Evolutionary conservation across 1,140 invertebrate genomes (phyloP).

Genomic region (Cherax destructor): DNA sequence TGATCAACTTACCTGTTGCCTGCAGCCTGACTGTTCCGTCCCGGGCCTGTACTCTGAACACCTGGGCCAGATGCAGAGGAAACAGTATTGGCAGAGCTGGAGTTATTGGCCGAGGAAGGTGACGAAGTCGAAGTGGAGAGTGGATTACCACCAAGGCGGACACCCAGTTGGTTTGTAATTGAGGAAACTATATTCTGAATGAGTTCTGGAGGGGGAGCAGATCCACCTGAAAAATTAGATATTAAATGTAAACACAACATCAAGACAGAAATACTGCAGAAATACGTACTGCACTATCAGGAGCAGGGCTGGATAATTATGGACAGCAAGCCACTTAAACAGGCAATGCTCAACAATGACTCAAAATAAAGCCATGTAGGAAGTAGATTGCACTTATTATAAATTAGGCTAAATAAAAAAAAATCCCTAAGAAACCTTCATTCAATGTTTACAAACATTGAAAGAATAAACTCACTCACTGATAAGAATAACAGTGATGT

Average conservation of each 20-base stretch:
- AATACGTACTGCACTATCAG: no score
- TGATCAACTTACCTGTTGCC: constrained; percentile 62
- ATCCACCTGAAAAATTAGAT: constrained; percentile 70
- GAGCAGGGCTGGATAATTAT: no score
- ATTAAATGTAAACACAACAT: not conserved
- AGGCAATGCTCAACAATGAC: no score
- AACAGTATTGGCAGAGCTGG: constrained; percentile 4
- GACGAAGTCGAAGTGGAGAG: constrained; percentile 53
- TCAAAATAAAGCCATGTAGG: no score
- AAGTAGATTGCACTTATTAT: no score
- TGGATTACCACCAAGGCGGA: constrained; percentile 73
- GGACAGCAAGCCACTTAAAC: no score
- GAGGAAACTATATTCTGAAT: constrained; percentile 81
- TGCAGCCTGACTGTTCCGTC: constrained; percentile 69
- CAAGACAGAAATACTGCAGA: no score
- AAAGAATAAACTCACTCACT: no score
- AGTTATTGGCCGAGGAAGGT: constrained; percentile 22
- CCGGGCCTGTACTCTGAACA: constrained; percentile 43
- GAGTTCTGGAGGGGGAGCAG: constrained; percentile 77
- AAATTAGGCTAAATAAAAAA: no score
- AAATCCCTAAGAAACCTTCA: no score
- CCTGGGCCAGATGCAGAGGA: constrained; percentile 31
- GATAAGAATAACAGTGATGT: no score
- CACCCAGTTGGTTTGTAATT: constrained; percentile 76
- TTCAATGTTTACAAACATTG: no score